phyloP scores from a whole-genome alignment of 1,140 invertebrate species.

The Hylaeus volcanicus region DNA sequence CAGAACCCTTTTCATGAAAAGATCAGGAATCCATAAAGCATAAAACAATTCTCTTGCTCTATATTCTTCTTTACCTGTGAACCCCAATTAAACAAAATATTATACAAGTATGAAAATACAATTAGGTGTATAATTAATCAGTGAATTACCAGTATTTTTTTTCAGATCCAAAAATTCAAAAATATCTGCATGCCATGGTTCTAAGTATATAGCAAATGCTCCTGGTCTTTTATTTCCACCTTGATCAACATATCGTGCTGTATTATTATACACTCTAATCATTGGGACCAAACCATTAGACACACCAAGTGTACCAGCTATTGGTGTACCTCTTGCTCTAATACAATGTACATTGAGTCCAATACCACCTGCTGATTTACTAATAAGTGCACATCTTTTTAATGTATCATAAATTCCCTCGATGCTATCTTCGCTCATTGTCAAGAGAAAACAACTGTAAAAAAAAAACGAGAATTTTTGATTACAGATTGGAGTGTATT shows the following conservation, averaged over 20 bases:
- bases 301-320: conserved; percentile 96
- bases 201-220: conserved; percentile 98
- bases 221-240: conserved; percentile 99
- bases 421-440: conserved; percentile 98
- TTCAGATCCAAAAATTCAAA: conserved; percentile 97
- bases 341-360: conserved; percentile 98
- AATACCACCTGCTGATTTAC: conserved; percentile 98
- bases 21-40: conserved; percentile 98
- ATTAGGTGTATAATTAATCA: conserved; percentile 5
- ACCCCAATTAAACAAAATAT: not conserved
- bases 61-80: conserved; percentile 86
- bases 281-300: conserved; percentile 99
- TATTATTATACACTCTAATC: conserved; percentile 97
- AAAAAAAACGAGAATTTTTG: conserved; percentile 43
- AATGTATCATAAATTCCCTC: conserved; percentile 98
- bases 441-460: conserved; percentile 94
- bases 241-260: conserved; percentile 98
- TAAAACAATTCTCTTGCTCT: conserved; percentile 98
- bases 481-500: not conserved
- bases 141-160: conserved; percentile 91
- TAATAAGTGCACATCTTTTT: conserved; percentile 97
- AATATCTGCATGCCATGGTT: conserved; percentile 99
- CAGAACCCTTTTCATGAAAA: conserved; percentile 98
- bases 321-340: conserved; percentile 93
- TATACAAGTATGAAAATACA: conserved; percentile 1